phyloP scores from a whole-genome alignment of 2,113 vertebrate species.

The Cyanistes caeruleus region DNA sequence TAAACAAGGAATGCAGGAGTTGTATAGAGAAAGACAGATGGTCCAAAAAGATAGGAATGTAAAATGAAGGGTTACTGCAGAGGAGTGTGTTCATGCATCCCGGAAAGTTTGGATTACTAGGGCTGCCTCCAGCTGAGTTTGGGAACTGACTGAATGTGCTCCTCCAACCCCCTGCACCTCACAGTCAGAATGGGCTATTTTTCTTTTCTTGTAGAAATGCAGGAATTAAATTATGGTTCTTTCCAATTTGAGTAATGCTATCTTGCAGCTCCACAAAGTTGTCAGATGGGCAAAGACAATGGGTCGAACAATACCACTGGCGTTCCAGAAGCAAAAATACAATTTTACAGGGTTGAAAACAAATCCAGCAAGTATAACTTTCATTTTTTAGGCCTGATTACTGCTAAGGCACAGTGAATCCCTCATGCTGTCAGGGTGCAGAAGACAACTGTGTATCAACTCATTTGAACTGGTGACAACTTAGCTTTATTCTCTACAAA shows the following conservation, averaged over 20 bases:
- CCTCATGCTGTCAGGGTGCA: neutral
- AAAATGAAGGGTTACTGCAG: neutral
- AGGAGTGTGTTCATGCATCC: neutral
- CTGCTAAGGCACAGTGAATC: neutral
- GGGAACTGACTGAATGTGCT: neutral
- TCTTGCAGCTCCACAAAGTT: neutral
- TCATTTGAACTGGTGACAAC: neutral
- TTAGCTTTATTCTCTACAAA: neutral
- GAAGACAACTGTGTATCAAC: neutral
- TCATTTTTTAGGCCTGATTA: neutral
- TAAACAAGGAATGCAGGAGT: neutral
- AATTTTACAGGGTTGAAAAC: neutral
- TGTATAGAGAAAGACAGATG: neutral
- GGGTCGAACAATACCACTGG: neutral
- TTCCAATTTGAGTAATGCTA: neutral
- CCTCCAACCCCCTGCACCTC: neutral
- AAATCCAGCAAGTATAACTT: neutral
- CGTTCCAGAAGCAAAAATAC: neutral
- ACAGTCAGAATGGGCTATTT: neutral
- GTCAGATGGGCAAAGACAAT: neutral
- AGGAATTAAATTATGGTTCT: neutral
- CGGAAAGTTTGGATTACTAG: neutral
- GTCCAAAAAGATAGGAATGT: neutral
- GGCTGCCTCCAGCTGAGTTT: neutral
- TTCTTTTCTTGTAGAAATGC: neutral